A percentile compares a stretch with the other conserved stretches of the same genome.
Evolutionary conservation across 2,797 vertebrate genomes (phyloP).

Genomic region (Crocidura indochinensis): DNA sequence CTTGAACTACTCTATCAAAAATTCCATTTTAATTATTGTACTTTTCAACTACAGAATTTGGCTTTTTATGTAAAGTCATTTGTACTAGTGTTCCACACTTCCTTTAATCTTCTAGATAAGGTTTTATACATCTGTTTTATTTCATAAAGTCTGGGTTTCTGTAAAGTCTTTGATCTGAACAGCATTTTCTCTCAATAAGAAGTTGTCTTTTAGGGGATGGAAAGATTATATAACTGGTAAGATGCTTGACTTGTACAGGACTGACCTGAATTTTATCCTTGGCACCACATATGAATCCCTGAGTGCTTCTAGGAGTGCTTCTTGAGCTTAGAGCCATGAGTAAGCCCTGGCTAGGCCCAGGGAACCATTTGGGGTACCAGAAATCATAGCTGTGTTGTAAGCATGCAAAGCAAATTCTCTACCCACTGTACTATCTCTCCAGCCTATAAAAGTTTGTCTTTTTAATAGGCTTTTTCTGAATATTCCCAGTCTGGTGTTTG

Average conservation of each 20-base stretch:
- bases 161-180: neutral
- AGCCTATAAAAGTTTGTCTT: neutral
- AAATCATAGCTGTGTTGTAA: no score
- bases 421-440: neutral
- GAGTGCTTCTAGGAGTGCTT: no score
- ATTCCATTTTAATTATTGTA: neutral
- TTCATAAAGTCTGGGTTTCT: neutral
- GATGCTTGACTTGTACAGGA: no score
- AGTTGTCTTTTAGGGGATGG: neutral
- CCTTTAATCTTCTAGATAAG: neutral
- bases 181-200: neutral
- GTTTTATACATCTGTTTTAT: conserved; percentile 5
- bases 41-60: conserved; percentile 9
- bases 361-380: no score
- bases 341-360: no score
- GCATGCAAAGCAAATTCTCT: no score
- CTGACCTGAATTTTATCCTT: no score
- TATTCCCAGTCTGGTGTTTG: neutral
- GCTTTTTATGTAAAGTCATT: no score
- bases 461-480: no score
- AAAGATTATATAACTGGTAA: no score
- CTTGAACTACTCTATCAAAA: neutral
- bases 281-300: no score
- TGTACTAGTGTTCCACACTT: neutral
- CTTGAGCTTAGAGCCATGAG: no score